Evolutionary conservation across 2,113 vertebrate species (phyloP).

Genomic region (Silurus asotus): DNA sequence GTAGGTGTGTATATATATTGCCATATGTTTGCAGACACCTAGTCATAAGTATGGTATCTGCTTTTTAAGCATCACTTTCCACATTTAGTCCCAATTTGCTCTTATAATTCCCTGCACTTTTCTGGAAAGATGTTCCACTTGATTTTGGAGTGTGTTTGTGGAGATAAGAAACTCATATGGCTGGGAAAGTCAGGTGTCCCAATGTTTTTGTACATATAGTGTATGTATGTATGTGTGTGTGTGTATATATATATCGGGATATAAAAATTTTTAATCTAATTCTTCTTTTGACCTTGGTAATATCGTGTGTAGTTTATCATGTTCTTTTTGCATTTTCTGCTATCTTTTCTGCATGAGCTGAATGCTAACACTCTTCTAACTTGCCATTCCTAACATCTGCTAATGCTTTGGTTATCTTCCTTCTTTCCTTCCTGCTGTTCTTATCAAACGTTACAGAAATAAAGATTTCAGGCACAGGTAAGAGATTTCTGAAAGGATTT

Average conservation of each 20-base stretch:
- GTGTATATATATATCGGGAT: too few species aligned
- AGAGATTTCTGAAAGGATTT: conserved; percentile 64
- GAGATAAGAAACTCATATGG: too few species aligned
- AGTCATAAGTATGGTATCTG: too few species aligned
- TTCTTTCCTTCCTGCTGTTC: conserved; percentile 69
- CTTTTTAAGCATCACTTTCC: too few species aligned
- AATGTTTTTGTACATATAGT: too few species aligned
- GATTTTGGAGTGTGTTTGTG: too few species aligned
- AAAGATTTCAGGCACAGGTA: conserved; percentile 99
- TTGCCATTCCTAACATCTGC: conserved; percentile 48
- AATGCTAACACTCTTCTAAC: conserved; percentile 24
- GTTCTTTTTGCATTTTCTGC: neutral
- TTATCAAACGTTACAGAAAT: conserved; percentile 91
- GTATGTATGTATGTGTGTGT: too few species aligned
- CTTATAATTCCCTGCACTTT: too few species aligned
- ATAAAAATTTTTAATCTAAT: neutral
- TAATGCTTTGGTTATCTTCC: conserved; percentile 58
- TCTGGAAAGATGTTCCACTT: too few species aligned
- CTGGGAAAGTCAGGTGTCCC: too few species aligned
- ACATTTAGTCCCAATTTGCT: too few species aligned
- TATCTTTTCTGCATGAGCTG: conserved; percentile 1
- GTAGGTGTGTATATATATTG: neutral
- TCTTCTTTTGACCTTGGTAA: neutral
- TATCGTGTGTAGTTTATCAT: neutral
- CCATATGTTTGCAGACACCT: too few species aligned